These are phyloP conservation scores for Paramisgurnus dabryanus DNA, from an alignment of 2,113 vertebrate species.

Conservation along the genomic window DNA sequence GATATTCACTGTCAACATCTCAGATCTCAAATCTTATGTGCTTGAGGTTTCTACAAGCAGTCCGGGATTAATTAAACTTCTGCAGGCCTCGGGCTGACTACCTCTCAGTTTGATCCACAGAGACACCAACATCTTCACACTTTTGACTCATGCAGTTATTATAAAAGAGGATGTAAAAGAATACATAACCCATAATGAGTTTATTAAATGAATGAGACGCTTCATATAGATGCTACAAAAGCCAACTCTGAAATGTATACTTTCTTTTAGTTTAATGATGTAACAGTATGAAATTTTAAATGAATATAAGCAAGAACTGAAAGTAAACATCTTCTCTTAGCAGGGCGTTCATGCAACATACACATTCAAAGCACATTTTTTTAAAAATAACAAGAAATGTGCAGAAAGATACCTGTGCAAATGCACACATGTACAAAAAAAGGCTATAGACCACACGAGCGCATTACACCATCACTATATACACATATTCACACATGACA, in stretches of 20 bases:
- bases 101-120: slow-evolving; percentile 1
- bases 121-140: not conserved
- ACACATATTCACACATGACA: no score
- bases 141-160: not conserved
- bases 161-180: not conserved
- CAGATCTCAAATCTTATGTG: slow-evolving; percentile 11
- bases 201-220: not conserved
- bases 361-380: not conserved
- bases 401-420: not conserved
- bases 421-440: slow-evolving; percentile 1
- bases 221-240: not conserved
- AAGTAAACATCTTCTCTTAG: not conserved
- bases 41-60: slow-evolving; percentile 29
- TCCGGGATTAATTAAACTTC: slow-evolving; percentile 26
- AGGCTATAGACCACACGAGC: not conserved
- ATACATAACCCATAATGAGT: slow-evolving; percentile 6
- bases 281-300: slow-evolving; percentile 11
- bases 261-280: slow-evolving; percentile 45
- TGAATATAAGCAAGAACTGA: not conserved
- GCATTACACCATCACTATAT: not conserved
- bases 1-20: slow-evolving; percentile 34
- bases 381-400: not conserved
- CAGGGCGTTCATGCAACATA: not conserved
- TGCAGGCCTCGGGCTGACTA: not conserved
- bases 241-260: not conserved